Conservation (phyloP, 1,140 invertebrate genomes). For the Pogonomyrmex barbatus region DNA sequence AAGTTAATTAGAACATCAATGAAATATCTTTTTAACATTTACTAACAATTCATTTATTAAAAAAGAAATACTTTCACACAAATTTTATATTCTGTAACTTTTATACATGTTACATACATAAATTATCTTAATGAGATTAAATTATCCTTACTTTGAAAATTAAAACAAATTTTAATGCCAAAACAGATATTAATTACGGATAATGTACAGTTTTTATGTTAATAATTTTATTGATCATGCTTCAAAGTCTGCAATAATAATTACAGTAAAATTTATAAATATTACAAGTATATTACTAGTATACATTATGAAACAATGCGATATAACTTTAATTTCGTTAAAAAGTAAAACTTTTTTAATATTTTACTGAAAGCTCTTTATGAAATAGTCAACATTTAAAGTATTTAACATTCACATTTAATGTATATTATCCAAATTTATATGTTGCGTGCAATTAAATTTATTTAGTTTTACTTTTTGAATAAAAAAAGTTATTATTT, state of each 20-base stretch:
- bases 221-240: neutral
- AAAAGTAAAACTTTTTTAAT: neutral
- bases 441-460: neutral
- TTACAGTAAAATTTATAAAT: neutral
- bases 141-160: neutral
- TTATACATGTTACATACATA: neutral
- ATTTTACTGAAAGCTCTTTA: neutral
- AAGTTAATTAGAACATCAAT: slow-evolving; percentile 8
- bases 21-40: slow-evolving; percentile 1
- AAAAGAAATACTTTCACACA: neutral
- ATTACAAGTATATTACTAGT: neutral
- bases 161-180: slow-evolving; percentile 16
- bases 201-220: neutral
- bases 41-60: slow-evolving; percentile 20
- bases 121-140: slow-evolving; percentile 19
- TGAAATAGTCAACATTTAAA: too few relatives aligned
- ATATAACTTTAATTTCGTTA: neutral
- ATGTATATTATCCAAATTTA: neutral
- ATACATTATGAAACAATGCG: neutral
- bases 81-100: neutral
- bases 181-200: neutral
- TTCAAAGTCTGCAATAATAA: neutral
- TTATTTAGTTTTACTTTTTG: neutral
- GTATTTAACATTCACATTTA: too few relatives aligned
- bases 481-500: neutral